These are phyloP conservation scores for Syndactyla subalaris DNA, from an alignment of 2,797 vertebrate species.

Conservation along the genomic window DNA sequence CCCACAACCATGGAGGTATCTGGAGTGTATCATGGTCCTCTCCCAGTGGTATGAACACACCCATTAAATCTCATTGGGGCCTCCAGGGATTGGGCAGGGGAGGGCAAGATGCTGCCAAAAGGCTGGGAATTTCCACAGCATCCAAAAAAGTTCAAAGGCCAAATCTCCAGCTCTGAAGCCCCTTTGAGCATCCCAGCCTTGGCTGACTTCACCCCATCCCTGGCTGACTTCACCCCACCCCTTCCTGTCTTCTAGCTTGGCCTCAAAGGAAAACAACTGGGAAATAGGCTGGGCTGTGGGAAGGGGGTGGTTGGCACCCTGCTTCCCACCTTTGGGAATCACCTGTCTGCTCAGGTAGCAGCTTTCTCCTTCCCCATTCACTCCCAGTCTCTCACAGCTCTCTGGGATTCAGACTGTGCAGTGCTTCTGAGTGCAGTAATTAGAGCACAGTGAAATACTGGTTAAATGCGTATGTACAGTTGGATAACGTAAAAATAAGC, in stretches of 20 bases:
- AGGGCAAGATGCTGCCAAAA: not conserved
- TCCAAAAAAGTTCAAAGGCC: not conserved
- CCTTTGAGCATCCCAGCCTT: not conserved
- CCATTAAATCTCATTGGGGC: not conserved
- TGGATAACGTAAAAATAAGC: conserved; percentile 67
- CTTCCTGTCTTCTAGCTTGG: not conserved
- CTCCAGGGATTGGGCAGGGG: not conserved
- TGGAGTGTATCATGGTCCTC: not conserved
- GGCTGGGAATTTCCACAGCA: not conserved
- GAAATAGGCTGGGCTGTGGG: not conserved
- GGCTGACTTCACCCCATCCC: not conserved
- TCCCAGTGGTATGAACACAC: not conserved
- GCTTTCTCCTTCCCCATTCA: conserved; percentile 55
- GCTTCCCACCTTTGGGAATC: conserved; percentile 28
- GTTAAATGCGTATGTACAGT: conserved; percentile 80
- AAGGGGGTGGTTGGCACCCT: not conserved
- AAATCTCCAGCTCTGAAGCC: not conserved
- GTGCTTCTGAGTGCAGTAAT: conserved; percentile 88
- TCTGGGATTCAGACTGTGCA: conserved; percentile 73
- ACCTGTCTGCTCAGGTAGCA: conserved; percentile 85
- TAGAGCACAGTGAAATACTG: conserved; percentile 89
- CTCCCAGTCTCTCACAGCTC: conserved; percentile 43
- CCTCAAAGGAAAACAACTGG: rapidly evolving
- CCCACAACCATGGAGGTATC: not conserved
- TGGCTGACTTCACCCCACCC: not conserved